phyloP scores from a whole-genome alignment of 2,113 vertebrate species.

The Aythya baeri region DNA sequence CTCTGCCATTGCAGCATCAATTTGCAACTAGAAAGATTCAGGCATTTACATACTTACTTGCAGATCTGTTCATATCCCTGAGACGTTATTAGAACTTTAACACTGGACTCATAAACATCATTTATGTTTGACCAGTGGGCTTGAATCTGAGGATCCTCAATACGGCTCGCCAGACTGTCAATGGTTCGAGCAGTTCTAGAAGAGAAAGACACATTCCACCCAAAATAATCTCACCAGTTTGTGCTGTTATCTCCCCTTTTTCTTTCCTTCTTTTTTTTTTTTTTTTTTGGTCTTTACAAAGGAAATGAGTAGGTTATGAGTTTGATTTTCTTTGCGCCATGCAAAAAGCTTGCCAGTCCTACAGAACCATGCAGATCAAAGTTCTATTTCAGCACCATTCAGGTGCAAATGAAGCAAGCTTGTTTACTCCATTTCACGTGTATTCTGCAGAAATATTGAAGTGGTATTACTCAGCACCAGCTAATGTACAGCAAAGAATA shows the following conservation, averaged over 20 bases:
- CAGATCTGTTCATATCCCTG: conserved; percentile 99
- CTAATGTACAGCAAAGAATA: background rate
- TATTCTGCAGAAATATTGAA: background rate
- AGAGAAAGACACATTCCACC: background rate
- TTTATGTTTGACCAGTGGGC: conserved; percentile 99
- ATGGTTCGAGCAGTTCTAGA: conserved; percentile 93
- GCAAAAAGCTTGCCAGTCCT: background rate
- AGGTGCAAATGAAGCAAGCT: background rate
- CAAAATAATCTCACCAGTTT: background rate
- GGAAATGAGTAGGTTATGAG: background rate
- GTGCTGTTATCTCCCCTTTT: background rate
- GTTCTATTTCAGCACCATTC: background rate
- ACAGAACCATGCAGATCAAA: background rate
- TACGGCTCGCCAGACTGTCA: conserved; percentile 92
- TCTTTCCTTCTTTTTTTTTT: background rate
- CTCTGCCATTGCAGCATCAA: background rate
- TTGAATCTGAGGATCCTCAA: conserved; percentile 98
- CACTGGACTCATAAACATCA: conserved; percentile 96
- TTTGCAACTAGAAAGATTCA: background rate
- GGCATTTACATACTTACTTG: conserved; percentile 86
- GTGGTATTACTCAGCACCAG: background rate
- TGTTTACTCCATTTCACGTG: background rate
- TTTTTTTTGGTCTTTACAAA: no score
- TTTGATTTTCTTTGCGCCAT: background rate
- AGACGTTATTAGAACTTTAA: conserved; percentile 98